Conservation (phyloP, 1,140 invertebrate genomes). For the Leptopilina boulardi region DNA sequence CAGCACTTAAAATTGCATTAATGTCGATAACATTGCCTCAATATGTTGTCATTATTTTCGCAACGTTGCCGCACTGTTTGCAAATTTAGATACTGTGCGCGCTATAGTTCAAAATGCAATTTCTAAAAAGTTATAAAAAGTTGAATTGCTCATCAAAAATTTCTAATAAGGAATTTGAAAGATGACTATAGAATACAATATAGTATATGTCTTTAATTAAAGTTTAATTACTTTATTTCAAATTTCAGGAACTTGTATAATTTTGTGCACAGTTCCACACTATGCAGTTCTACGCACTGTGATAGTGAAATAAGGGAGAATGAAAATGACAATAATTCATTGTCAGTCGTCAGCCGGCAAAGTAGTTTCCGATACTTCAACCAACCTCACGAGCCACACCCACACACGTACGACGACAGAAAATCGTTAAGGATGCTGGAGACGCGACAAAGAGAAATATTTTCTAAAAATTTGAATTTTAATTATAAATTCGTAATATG, state of each 20-base stretch:
- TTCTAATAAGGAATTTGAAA: not conserved
- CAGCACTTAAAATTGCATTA: no score
- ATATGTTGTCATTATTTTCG: no score
- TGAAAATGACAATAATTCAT: slow-evolving; percentile 56
- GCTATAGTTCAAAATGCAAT: no score
- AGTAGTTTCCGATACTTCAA: slow-evolving; percentile 60
- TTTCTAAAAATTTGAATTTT: not conserved
- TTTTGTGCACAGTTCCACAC: not conserved
- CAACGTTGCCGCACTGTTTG: no score
- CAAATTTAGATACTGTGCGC: no score
- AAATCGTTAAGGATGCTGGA: slow-evolving; percentile 63
- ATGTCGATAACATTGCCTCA: no score
- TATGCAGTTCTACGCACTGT: not conserved
- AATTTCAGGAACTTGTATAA: not conserved
- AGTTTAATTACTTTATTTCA: no score
- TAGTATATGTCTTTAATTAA: no score
- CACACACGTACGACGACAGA: slow-evolving; percentile 61
- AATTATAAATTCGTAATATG: no score
- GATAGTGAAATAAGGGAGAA: slow-evolving; percentile 8
- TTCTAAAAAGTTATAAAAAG: no score
- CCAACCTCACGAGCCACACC: slow-evolving; percentile 53
- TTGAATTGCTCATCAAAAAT: no score
- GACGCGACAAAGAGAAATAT: slow-evolving; percentile 38
- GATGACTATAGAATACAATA: no score
- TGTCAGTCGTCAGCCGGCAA: slow-evolving; percentile 55